Base-by-base conservation (phyloP, 2,113 vertebrate genomes). In the Picathartes gymnocephalus region DNA sequence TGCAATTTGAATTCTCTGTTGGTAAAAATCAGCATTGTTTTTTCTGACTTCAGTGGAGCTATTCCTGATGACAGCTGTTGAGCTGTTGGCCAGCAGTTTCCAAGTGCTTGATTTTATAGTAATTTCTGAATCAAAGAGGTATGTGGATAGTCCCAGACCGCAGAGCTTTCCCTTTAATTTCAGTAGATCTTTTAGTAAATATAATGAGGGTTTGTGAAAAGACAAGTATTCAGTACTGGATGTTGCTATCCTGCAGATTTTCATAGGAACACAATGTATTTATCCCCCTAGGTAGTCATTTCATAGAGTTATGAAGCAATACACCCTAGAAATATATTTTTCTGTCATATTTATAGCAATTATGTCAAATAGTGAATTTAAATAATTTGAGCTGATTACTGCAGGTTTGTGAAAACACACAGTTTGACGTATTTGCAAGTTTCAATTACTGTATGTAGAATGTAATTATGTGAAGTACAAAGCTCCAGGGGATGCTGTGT, bases 311-410 rank as follows among this genome's bases (percentile, higher is more conserved):
- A 82, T 44, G 81, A 92, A 94, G 90, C 60, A 95, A 74, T 77
- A 73, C 51, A 84, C 51, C 40, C 71, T 71, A 90, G 87, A 90
- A 96, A 94, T 94, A 93, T 73, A 16, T 48, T 96, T 94, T 95
- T 86, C 93, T 97, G 91, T 85, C 94, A 93, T 93, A 96, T 96
- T 97, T 96, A 95, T 93, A 87, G 62, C 72, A 96, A 97, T 96
- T 96, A 93, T 96, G 92, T 96, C 92, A 96, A 97, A 97, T 77
- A 37, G 58, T 65, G 80, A 94, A 88, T 97, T 97, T 95, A 96
- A 97, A 97, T 96, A 94, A 96, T 96, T 96, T 93, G 66, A 96
- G 81, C 61, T 96, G 93, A 97, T 97, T 97, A 95, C 89, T 50
- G 47, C 62, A 73, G 92, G 79, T 95, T 97, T 97, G 54, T 92